A percentile compares a stretch with the other conserved stretches of the same genome.
Conservation (phyloP, 2,888 invertebrate species). For the Stegana nigrithorax region DNA sequence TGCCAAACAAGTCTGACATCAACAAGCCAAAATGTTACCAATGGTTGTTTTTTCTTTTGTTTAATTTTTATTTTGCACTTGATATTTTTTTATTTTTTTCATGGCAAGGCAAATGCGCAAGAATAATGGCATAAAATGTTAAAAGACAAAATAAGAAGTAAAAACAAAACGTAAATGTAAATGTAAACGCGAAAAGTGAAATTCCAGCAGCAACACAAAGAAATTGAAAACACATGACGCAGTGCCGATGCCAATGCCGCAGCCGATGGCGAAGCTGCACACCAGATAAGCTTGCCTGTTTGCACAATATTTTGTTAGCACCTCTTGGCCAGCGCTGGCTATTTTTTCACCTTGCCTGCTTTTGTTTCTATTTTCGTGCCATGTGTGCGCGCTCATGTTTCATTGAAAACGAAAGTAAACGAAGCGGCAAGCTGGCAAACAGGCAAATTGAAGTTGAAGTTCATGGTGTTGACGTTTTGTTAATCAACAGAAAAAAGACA, state of each 20-base stretch:
- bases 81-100: constrained; percentile 42
- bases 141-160: constrained; percentile 29
- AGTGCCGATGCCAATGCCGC: not conserved
- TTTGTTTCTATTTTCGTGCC: constrained; percentile 21
- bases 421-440: constrained; percentile 3
- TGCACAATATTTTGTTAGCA: constrained; percentile 16
- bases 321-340: constrained; percentile 5
- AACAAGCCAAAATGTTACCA: not conserved
- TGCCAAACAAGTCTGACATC: constrained; percentile 1
- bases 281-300: constrained; percentile 14
- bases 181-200: constrained; percentile 52
- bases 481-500: not conserved
- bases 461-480: not conserved
- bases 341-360: too few species aligned
- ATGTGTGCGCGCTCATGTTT: constrained; percentile 35
- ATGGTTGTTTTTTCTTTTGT: too few species aligned
- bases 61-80: constrained; percentile 5
- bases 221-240: not conserved
- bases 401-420: constrained; percentile 56
- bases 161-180: not conserved
- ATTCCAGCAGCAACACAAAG: constrained; percentile 37
- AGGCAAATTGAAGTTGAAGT: not conserved
- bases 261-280: not conserved
- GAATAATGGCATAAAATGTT: constrained; percentile 21
- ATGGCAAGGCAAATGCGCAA: constrained; percentile 25